Evolutionary conservation across 2,888 invertebrate species (phyloP).

Genomic region (Gortyna flavago): DNA sequence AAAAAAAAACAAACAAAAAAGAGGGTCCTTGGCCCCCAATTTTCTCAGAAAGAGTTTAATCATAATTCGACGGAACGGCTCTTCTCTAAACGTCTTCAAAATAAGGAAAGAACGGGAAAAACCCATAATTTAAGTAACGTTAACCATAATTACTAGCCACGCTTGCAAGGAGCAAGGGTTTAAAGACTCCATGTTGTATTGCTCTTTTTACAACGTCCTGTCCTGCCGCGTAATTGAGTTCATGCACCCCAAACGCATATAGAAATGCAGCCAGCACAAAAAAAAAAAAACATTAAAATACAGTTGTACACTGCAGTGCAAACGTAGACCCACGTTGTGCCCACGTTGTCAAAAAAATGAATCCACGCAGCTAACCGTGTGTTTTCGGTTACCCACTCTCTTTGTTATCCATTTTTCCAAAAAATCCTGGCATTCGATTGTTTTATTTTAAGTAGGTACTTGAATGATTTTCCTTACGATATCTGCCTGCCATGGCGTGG

Average conservation of each 20-base stretch:
- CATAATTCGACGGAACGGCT: constrained; percentile 2
- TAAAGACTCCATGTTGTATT: constrained; percentile 46
- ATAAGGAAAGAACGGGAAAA: constrained; percentile 29
- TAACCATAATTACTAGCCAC: constrained; percentile 53
- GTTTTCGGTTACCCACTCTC: not conserved
- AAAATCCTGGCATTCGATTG: not conserved
- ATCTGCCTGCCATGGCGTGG: not conserved
- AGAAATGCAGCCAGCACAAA: constrained; percentile 29
- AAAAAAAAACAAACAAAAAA: not conserved
- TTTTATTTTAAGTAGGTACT: not conserved
- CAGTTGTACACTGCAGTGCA: too few species aligned
- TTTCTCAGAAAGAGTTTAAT: constrained; percentile 9
- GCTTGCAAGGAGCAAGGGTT: constrained; percentile 38
- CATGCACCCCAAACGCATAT: constrained; percentile 59
- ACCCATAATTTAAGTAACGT: constrained; percentile 37
- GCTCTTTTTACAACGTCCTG: constrained; percentile 61
- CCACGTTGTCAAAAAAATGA: too few species aligned
- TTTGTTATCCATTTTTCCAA: not conserved
- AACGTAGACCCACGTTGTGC: too few species aligned
- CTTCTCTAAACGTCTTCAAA: constrained; percentile 27
- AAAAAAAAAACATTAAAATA: too few species aligned
- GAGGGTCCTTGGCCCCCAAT: not conserved
- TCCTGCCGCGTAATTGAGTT: constrained; percentile 60
- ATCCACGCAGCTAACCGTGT: too few species aligned
- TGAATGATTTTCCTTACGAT: not conserved